Evolutionary conservation across 1,140 invertebrate genomes (phyloP).

Genomic region (Papilio helenus): DNA sequence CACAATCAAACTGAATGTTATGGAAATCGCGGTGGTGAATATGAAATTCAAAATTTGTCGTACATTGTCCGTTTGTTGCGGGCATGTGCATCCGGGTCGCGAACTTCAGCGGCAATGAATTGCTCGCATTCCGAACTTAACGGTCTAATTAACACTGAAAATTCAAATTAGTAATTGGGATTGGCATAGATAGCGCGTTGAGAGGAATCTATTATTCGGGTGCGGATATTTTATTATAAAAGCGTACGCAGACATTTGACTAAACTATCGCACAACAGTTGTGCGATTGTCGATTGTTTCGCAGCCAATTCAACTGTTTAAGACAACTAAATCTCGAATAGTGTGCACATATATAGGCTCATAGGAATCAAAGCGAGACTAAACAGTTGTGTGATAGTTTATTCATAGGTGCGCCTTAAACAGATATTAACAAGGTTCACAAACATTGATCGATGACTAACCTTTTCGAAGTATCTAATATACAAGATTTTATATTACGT

Average conservation of each 20-base stretch:
- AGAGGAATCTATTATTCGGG: no score
- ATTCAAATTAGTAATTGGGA: conserved; percentile 47
- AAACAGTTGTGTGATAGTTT: no score
- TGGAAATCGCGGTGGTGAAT: conserved; percentile 33
- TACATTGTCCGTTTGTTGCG: conserved; percentile 43
- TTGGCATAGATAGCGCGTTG: conserved; percentile 33
- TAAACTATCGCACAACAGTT: no score
- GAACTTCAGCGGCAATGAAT: conserved; percentile 50
- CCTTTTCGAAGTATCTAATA: background rate
- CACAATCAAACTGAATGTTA: background rate
- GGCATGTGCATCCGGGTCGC: conserved; percentile 6
- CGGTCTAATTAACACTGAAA: conserved; percentile 42
- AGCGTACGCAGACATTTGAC: no score
- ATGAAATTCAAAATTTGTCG: conserved; percentile 46
- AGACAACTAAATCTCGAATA: no score
- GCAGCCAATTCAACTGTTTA: no score
- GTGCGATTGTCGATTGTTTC: no score
- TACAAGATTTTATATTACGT: background rate
- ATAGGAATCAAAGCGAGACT: no score
- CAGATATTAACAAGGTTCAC: no score
- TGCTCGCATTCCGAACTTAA: conserved; percentile 47
- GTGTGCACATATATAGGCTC: no score
- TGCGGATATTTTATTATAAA: no score
- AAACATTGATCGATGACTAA: conserved; percentile 13
- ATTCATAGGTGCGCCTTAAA: no score